These are phyloP conservation scores for Drosophila meridionalis DNA, from an alignment of 2,888 invertebrate species.

Conservation along the genomic window DNA sequence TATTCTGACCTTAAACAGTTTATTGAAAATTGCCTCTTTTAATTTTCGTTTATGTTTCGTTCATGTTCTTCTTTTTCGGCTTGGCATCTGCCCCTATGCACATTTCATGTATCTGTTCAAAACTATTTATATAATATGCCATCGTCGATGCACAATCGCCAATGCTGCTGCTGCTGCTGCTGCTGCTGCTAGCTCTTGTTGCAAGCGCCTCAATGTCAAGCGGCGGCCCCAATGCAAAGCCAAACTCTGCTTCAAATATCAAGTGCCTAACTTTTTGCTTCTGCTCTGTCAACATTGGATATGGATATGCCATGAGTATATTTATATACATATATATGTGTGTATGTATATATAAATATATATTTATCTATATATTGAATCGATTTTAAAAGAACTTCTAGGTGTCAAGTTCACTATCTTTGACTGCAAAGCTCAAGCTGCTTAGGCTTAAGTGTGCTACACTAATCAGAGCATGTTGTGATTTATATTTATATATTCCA, in stretches of 20 bases:
- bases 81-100: slow-evolving; percentile 15
- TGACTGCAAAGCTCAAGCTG: not conserved
- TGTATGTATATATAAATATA: slow-evolving; percentile 17
- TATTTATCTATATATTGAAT: slow-evolving; percentile 6
- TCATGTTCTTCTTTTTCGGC: not conserved
- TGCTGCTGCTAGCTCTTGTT: slow-evolving; percentile 13
- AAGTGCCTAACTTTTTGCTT: slow-evolving; percentile 33
- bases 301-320: slow-evolving; percentile 22
- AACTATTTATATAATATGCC: slow-evolving; percentile 25
- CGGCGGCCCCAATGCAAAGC: slow-evolving; percentile 29
- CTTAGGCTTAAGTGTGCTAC: not conserved
- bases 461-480: not conserved
- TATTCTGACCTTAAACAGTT: slow-evolving; percentile 62
- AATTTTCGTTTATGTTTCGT: not conserved
- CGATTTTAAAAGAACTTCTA: not conserved
- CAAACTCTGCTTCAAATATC: slow-evolving; percentile 46
- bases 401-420: slow-evolving; percentile 15
- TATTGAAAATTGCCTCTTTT: slow-evolving; percentile 15
- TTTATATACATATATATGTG: not conserved
- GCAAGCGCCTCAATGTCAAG: slow-evolving; percentile 67
- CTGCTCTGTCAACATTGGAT: slow-evolving; percentile 9
- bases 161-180: slow-evolving; percentile 2
- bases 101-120: slow-evolving; percentile 12
- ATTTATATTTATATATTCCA: slow-evolving; percentile 1
- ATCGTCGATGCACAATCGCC: slow-evolving; percentile 21